phyloP scores from a whole-genome alignment of 2,888 invertebrate genomes.

The Merodon equestris region DNA sequence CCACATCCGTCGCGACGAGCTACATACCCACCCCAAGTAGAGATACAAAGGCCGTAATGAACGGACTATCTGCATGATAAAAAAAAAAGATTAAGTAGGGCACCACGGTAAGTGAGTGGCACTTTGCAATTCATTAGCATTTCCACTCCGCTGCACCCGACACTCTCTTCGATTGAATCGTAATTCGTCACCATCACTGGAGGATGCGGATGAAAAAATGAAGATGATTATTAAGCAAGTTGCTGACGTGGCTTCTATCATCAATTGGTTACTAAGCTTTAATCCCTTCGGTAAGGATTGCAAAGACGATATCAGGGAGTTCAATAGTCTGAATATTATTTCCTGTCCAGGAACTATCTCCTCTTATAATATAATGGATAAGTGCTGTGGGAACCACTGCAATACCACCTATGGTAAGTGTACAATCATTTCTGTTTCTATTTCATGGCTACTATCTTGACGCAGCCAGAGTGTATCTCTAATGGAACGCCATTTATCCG shows the following conservation, averaged over 20 bases:
- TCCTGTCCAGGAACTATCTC: too few relatives aligned
- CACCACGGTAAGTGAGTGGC: not conserved
- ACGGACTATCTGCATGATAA: constrained; percentile 5
- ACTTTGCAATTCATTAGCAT: constrained; percentile 49
- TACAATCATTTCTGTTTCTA: too few relatives aligned
- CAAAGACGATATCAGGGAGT: too few relatives aligned
- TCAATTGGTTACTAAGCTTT: not conserved
- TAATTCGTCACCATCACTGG: constrained; percentile 25
- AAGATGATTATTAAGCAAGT: not conserved
- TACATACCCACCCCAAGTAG: not conserved
- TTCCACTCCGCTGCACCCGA: not conserved
- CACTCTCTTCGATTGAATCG: constrained; percentile 39
- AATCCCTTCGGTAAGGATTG: too few relatives aligned
- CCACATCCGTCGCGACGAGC: constrained; percentile 5
- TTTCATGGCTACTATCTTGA: too few relatives aligned
- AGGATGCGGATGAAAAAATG: not conserved
- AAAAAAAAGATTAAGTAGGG: not conserved
- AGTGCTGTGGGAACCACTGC: too few relatives aligned
- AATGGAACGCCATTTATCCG: too few relatives aligned
- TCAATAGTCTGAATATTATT: too few relatives aligned
- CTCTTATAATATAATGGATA: too few relatives aligned
- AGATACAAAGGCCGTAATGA: constrained; percentile 14
- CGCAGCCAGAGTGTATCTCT: too few relatives aligned
- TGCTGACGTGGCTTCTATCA: constrained; percentile 1
- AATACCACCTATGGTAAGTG: too few relatives aligned